phyloP scores from a whole-genome alignment of 2,888 invertebrate species.

The Drosophila anomalata region DNA sequence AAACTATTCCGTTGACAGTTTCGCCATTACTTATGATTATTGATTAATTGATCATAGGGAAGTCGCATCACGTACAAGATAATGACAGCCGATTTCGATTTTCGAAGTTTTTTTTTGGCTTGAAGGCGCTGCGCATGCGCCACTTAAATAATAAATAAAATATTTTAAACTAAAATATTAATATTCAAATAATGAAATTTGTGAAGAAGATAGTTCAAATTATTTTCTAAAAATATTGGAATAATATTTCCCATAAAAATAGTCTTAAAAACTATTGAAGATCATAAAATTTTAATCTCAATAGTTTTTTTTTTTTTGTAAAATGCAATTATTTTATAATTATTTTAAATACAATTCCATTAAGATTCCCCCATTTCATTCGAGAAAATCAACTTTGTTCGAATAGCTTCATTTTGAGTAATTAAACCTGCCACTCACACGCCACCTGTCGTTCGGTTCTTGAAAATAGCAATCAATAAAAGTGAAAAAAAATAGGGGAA shows the following conservation, averaged over 20 bases:
- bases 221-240: too few species aligned
- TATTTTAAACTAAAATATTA: neutral
- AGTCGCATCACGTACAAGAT: conserved; percentile 33
- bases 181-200: neutral
- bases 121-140: conserved; percentile 44
- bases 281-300: neutral
- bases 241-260: too few species aligned
- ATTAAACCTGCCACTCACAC: conserved; percentile 27
- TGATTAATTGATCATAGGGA: neutral
- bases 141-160: conserved; percentile 7
- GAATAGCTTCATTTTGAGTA: conserved; percentile 7
- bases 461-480: conserved; percentile 22
- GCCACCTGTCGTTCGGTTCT: conserved; percentile 22
- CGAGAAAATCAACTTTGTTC: neutral
- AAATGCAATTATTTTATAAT: neutral
- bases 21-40: conserved; percentile 1
- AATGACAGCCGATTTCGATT: conserved; percentile 21
- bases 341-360: neutral
- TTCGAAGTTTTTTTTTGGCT: neutral
- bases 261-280: too few species aligned
- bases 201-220: neutral
- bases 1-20: conserved; percentile 7
- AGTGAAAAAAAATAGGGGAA: neutral
- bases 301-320: too few species aligned
- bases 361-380: neutral